Percentiles rank a stretch among this genome's conserved stretches.
These are phyloP conservation scores for Ditula angustiorana DNA, from an alignment of 2,888 invertebrate genomes.

Conservation along the genomic window DNA sequence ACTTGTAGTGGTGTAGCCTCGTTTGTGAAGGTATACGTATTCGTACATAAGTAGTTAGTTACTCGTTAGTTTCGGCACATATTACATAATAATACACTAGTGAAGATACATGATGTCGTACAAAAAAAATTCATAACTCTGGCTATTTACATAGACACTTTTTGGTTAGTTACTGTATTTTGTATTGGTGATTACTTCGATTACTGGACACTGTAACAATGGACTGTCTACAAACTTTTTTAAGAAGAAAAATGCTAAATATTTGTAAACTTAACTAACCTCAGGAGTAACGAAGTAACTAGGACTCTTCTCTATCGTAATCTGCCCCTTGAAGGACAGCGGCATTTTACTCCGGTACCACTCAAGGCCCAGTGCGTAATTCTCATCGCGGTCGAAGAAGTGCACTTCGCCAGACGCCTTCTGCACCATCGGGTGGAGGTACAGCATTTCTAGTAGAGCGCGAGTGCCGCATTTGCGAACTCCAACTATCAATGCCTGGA, in stretches of 20 bases:
- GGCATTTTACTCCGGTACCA: constrained; percentile 99
- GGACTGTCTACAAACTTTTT: no score
- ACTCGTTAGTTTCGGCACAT: not conserved
- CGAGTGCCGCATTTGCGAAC: constrained; percentile 98
- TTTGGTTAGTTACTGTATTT: no score
- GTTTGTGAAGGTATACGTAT: not conserved
- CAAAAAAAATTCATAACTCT: no score
- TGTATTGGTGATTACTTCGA: no score
- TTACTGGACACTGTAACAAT: no score
- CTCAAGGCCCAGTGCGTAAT: constrained; percentile 95
- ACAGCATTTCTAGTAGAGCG: constrained; percentile 97
- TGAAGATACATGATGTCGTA: no score
- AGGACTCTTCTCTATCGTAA: constrained; percentile 99
- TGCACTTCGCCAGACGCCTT: constrained; percentile 98
- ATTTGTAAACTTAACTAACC: constrained; percentile 88
- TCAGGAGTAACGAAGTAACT: constrained; percentile 98
- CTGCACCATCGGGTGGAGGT: constrained; percentile 96
- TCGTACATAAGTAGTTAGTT: no score
- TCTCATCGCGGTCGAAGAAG: constrained; percentile 98
- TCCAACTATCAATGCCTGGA: constrained; percentile 95
- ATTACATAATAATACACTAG: no score
- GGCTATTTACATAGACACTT: no score
- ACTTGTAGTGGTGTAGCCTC: not conserved
- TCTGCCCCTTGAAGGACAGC: constrained; percentile 94
- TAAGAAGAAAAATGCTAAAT: no score